phyloP scores from a whole-genome alignment of 2,888 invertebrate species.

The Stratiomys singularior region DNA sequence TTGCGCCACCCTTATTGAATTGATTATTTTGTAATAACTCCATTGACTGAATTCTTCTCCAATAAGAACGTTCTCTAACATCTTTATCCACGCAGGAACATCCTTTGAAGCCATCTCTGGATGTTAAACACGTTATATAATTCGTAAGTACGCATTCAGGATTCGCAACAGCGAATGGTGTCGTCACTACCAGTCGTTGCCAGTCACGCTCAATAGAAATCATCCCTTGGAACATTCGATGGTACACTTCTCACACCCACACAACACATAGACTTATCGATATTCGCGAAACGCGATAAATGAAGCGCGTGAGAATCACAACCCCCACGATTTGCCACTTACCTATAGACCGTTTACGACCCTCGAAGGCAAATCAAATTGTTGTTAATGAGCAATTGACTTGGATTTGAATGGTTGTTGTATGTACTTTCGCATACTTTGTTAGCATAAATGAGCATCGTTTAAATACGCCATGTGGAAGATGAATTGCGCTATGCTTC shows the following conservation, averaged over 20 bases:
- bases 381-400: conserved; percentile 52
- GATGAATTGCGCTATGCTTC: too few species aligned
- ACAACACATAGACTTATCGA: neutral
- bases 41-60: too few species aligned
- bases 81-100: too few species aligned
- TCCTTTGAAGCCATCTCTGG: neutral
- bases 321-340: conserved; percentile 47
- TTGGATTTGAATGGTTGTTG: conserved; percentile 33
- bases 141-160: too few species aligned
- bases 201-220: conserved; percentile 1
- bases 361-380: conserved; percentile 49
- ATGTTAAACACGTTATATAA: neutral
- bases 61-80: too few species aligned
- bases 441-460: neutral
- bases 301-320: conserved; percentile 39
- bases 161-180: too few species aligned
- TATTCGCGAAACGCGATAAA: conserved; percentile 32
- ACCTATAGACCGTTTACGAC: conserved; percentile 39
- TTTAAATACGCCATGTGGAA: too few species aligned
- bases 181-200: neutral
- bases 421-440: neutral
- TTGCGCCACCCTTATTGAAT: too few species aligned
- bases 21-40: too few species aligned
- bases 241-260: conserved; percentile 1
- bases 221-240: neutral